Base-by-base conservation (phyloP, 2,888 invertebrate genomes). In the Lumbricus terrestris region DNA sequence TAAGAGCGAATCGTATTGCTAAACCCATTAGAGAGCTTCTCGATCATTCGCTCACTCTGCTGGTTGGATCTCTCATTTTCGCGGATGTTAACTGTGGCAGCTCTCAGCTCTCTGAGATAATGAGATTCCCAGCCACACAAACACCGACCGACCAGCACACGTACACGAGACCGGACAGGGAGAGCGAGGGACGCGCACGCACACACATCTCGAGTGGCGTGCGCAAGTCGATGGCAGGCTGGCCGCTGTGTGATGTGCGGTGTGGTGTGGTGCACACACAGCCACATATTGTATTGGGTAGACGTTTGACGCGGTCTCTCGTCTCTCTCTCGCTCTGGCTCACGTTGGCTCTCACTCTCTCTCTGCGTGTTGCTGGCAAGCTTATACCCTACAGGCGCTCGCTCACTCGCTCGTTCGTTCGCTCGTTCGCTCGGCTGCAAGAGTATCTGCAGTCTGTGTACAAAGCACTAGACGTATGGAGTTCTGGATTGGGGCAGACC, bases 41-140 rank as follows among this genome's bases (percentile, higher is more conserved):
- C 85, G 85, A 85, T 85, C 85, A 85, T 35, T 85, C 85, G 85
- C 34, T 85, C 85, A 85, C 37, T 69, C 69, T 85, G 85, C 34
- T 37, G 35, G 85, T 35, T 85, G 85, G 85, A 85, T 35, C 85
- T 85, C 85, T 37, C 37, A 33, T 37, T 20, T 85, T 37, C 85
- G 69, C 69, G 69, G 69, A 69, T 69, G 69, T 69, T 29, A 69
- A 69, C 29, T 11, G 69, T n/a, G n/a, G 69, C 69, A 69, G 69
- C 69, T 40, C 40, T 40, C 40, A 47, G 29, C 69, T 29, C 69
- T 69, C 69, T n/a, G 69, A 69, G 69, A 85, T 85, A 85, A 85
- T 85, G 85, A 85, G 85, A 85, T 85, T 37, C 85, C 69, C 69
- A 69, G 11, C 69, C 69, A 69, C 0, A n/a, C 69, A 69, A 69